Evolutionary conservation across 2,888 invertebrate species (phyloP).

Genomic region (Camponotus fellah): DNA sequence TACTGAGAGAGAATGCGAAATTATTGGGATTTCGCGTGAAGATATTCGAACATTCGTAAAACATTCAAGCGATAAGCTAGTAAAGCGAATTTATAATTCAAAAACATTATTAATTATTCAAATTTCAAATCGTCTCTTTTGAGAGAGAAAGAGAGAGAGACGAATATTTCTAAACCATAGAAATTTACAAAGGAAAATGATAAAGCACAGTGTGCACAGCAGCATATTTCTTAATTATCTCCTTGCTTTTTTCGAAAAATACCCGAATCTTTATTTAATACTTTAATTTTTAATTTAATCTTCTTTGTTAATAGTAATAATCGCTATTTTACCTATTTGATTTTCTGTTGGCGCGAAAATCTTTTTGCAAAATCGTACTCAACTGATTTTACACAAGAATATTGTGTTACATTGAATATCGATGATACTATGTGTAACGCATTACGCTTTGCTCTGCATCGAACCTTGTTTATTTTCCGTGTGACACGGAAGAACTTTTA

Average conservation of each 20-base stretch:
- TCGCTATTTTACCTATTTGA: slow-evolving; percentile 9
- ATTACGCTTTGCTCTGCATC: slow-evolving; percentile 17
- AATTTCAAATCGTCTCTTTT: neutral
- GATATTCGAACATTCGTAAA: neutral
- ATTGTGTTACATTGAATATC: slow-evolving; percentile 5
- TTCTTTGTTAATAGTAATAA: slow-evolving; percentile 1
- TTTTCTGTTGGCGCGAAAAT: neutral
- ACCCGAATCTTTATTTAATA: slow-evolving; percentile 3
- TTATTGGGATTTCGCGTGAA: neutral
- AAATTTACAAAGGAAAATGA: neutral
- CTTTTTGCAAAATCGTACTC: slow-evolving; percentile 23
- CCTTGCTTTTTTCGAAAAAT: slow-evolving; percentile 7
- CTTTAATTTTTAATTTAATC: neutral
- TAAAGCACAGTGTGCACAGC: neutral
- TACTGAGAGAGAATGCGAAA: neutral
- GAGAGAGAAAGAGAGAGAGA: neutral
- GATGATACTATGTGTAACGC: neutral
- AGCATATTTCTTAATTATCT: neutral
- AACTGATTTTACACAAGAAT: slow-evolving; percentile 3
- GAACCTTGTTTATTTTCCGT: slow-evolving; percentile 33
- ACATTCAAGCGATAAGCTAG: neutral
- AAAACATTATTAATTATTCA: neutral
- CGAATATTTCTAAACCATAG: neutral
- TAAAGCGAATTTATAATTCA: neutral
- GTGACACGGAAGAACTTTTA: slow-evolving; percentile 30